Percentiles rank a stretch among this genome's conserved stretches.
Conservation (phyloP, 2,888 invertebrate genomes). For the Drosophila affinis region DNA sequence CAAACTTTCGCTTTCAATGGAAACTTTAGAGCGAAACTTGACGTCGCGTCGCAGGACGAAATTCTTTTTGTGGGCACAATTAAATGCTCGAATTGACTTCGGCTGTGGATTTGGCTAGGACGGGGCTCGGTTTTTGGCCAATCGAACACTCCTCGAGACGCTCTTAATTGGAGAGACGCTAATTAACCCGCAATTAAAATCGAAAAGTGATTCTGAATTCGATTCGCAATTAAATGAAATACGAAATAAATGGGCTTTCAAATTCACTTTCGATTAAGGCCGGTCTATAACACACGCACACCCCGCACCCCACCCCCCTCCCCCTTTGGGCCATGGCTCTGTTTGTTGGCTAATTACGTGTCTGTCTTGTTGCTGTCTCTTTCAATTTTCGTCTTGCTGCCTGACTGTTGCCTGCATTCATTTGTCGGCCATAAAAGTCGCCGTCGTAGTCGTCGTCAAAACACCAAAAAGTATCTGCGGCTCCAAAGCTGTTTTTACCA, state of each 20-base stretch:
- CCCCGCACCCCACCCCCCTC: not conserved
- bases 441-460: constrained; percentile 56
- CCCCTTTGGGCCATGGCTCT: constrained; percentile 9
- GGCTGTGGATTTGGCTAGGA: not conserved
- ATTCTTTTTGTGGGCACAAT: constrained; percentile 77
- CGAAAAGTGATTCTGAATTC: constrained; percentile 59
- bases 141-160: constrained; percentile 3
- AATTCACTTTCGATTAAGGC: constrained; percentile 63
- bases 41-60: constrained; percentile 24
- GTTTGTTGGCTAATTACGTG: constrained; percentile 71
- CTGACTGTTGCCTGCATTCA: constrained; percentile 63
- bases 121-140: constrained; percentile 10
- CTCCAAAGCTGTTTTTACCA: constrained; percentile 64
- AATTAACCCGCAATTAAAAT: constrained; percentile 70
- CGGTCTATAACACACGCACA: not conserved
- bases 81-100: constrained; percentile 51
- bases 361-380: constrained; percentile 65
- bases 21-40: constrained; percentile 19
- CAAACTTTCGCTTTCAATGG: constrained; percentile 61
- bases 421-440: constrained; percentile 78
- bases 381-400: constrained; percentile 72
- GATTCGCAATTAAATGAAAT: constrained; percentile 61
- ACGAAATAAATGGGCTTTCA: constrained; percentile 48
- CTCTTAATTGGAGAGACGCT: constrained; percentile 63
- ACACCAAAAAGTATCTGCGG: constrained; percentile 56